These are phyloP conservation scores for Solenopsis invicta DNA, from an alignment of 1,140 invertebrate species.

Conservation along the genomic window DNA sequence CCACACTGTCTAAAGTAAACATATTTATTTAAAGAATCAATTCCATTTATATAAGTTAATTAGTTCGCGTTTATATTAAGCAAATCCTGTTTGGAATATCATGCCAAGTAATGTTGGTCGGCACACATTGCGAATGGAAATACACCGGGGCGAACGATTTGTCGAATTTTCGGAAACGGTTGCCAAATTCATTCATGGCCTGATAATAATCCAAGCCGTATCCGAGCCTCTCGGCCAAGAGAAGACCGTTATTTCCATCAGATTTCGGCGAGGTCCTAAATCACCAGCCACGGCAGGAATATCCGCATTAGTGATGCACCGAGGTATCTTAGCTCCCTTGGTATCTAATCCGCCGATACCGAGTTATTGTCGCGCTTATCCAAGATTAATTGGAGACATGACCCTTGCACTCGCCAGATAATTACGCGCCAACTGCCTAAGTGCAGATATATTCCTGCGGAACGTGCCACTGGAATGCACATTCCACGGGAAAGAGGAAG, in stretches of 20 bases:
- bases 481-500: too few relatives aligned
- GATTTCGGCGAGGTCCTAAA: slow-evolving; percentile 42
- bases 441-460: neutral
- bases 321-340: slow-evolving; percentile 35
- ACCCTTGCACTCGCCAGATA: slow-evolving; percentile 38
- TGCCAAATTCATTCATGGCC: slow-evolving; percentile 19
- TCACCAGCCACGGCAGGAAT: slow-evolving; percentile 10
- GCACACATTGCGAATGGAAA: slow-evolving; percentile 15
- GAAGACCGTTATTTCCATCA: slow-evolving; percentile 33
- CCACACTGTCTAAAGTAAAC: neutral
- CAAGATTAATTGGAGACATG: slow-evolving; percentile 40
- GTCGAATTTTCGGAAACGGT: slow-evolving; percentile 10
- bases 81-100: neutral
- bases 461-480: slow-evolving; percentile 5
- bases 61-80: neutral
- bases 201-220: slow-evolving; percentile 35
- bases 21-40: slow-evolving; percentile 17
- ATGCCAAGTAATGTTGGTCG: slow-evolving; percentile 10
- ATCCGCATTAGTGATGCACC: slow-evolving; percentile 46
- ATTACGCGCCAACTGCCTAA: slow-evolving; percentile 25
- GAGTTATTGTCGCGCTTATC: slow-evolving; percentile 40
- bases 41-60: slow-evolving; percentile 22
- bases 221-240: slow-evolving; percentile 6
- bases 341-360: slow-evolving; percentile 39
- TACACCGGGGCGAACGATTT: neutral